These are phyloP conservation scores for Protaetia brevitarsis DNA, from an alignment of 1,140 invertebrate genomes.

Conservation along the genomic window DNA sequence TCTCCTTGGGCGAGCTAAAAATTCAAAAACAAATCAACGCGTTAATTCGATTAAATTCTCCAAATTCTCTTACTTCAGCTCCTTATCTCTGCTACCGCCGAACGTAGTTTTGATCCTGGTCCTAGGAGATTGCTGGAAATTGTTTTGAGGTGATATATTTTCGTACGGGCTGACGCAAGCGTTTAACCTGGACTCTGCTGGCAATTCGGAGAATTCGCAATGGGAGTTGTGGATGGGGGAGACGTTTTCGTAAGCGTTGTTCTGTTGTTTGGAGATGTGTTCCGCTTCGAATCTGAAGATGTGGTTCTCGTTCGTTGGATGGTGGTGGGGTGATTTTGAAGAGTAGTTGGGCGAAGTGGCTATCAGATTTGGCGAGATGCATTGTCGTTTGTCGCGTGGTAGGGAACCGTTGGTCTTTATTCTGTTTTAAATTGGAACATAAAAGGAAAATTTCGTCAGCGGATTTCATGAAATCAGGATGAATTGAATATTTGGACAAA, in stretches of 20 bases:
- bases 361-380: slow-evolving; percentile 34
- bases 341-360: slow-evolving; percentile 32
- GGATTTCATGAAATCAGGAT: not conserved
- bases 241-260: slow-evolving; percentile 42
- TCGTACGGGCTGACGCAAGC: slow-evolving; percentile 55
- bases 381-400: slow-evolving; percentile 69
- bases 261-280: slow-evolving; percentile 24
- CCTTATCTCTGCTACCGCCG: slow-evolving; percentile 39
- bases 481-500: not conserved
- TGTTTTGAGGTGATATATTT: slow-evolving; percentile 49
- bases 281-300: slow-evolving; percentile 29
- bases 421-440: slow-evolving; percentile 53
- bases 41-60: slow-evolving; percentile 58
- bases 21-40: slow-evolving; percentile 37
- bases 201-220: slow-evolving; percentile 29
- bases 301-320: slow-evolving; percentile 54
- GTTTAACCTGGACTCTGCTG: not conserved
- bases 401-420: slow-evolving; percentile 87
- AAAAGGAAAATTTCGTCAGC: not conserved
- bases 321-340: slow-evolving; percentile 32
- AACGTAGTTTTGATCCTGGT: slow-evolving; percentile 61
- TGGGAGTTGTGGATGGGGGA: slow-evolving; percentile 16
- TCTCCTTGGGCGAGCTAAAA: slow-evolving; percentile 34
- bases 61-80: slow-evolving; percentile 43
- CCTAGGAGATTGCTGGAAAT: slow-evolving; percentile 57